Evolutionary conservation across 2,113 vertebrate species (phyloP), one percentile per base, ranked within the genome.

Genomic region (Dendrocopos noguchii): DNA sequence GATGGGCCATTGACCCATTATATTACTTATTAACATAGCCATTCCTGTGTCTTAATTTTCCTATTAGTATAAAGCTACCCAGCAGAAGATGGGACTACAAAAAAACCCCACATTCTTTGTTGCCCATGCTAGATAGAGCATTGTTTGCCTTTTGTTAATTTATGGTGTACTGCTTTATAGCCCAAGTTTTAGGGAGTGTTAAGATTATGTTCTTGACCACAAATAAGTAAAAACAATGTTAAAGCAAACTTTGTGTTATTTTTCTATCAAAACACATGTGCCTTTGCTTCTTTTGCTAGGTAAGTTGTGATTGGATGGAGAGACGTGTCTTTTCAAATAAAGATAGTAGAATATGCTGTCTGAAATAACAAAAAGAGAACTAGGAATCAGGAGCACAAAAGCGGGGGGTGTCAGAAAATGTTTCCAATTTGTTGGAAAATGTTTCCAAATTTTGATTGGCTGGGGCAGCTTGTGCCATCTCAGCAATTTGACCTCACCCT

Each of bases 21-120:
- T 0, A 0, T 18, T 63, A 1, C 29, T 61, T 75, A 22, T 50
- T 74, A 47, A 61, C 4, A 1, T 18, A 61, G 15, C 3, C 33
- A 2, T 53, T 67, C 17, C 50, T 33, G 6, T 52, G 17, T 33
- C 31, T 72, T 36, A 42, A 27, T 5, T 77, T 84, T 31, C 12
- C 20, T 34, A 0, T 8, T 64, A 28, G 13, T 7, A 66, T 55
- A 73, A 73, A 89, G 22, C n/a, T 25, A 20, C 20, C 24, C 12
- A 65, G 55, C 20, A 74, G 53, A 88, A 55, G 46, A 14, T 33
- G 7, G 8, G 34, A 74, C 55, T 44, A 10, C 15, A 55, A 31
- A 74, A 71, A 56, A 33, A 33, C 1, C 42, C 36, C 39, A 3
- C 2, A 4, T 68, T 72, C 31, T 50, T 8, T 65, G 6, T 55